Conservation (phyloP, 2,797 vertebrate species). For the Alouatta caraya region DNA sequence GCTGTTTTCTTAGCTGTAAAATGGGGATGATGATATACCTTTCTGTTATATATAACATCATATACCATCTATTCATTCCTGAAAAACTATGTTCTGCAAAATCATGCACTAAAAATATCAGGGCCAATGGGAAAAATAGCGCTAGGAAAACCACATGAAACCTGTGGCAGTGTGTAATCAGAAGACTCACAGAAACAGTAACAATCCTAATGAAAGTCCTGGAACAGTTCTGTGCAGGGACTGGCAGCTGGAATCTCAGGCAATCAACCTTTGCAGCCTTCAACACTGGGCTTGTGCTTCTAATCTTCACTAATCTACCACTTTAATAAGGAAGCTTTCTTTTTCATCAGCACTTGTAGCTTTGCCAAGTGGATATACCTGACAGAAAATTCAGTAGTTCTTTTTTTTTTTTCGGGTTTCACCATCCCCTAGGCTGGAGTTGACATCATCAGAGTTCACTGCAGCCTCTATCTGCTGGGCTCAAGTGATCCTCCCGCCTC, state of each 20-base stretch:
- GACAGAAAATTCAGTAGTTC: not conserved
- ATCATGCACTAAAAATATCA: not conserved
- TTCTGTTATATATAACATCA: not conserved
- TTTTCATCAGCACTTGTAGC: not conserved
- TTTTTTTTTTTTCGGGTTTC: too few species aligned
- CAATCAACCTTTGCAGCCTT: not conserved
- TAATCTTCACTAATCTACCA: not conserved
- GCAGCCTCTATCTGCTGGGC: too few species aligned
- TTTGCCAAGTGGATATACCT: not conserved
- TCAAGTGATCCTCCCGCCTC: too few species aligned
- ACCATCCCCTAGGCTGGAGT: too few species aligned
- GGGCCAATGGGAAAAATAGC: not conserved
- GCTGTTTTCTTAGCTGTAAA: not conserved
- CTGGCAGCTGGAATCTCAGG: not conserved
- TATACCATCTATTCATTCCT: not conserved
- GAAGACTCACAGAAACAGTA: not conserved
- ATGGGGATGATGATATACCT: not conserved
- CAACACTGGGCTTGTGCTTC: not conserved
- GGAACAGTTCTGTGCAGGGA: not conserved
- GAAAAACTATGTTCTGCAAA: not conserved
- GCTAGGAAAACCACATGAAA: not conserved
- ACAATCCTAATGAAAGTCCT: not conserved
- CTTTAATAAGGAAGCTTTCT: not conserved
- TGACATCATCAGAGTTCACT: too few species aligned
- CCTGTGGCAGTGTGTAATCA: not conserved